Conservation (phyloP, 2,113 vertebrate genomes). For the Ptilorrhoa leucosticta region DNA sequence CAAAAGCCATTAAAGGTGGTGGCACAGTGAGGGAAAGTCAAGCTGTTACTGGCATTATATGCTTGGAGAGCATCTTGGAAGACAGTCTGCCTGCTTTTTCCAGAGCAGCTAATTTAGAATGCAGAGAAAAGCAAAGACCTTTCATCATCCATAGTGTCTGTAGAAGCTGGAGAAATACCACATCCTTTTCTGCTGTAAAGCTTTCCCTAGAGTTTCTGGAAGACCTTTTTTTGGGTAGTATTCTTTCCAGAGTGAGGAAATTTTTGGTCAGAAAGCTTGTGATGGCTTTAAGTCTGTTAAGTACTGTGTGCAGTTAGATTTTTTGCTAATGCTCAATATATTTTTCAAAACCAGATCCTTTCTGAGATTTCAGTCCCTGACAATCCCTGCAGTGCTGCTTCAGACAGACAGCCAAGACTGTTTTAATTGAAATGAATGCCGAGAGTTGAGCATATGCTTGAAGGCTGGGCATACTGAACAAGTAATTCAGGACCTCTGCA, state of each 20-base stretch:
- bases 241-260: not conserved
- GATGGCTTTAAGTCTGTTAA: not conserved
- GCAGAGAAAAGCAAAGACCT: not conserved
- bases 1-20: not conserved
- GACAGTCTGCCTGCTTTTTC: not conserved
- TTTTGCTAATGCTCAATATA: not conserved
- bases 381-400: not conserved
- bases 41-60: not conserved
- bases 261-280: not conserved
- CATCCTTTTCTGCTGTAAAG: not conserved
- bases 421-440: not conserved
- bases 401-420: not conserved
- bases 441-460: not conserved
- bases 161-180: not conserved
- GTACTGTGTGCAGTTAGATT: not conserved
- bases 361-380: not conserved
- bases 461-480: not conserved
- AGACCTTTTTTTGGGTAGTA: not conserved
- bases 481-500: not conserved
- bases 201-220: not conserved
- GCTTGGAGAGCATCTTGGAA: not conserved
- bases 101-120: slow-evolving; percentile 1
- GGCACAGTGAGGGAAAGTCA: not conserved
- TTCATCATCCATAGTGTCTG: not conserved
- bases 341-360: slow-evolving; percentile 1